Base-by-base conservation (phyloP, 37 sponge, comb jelly and placozoan species). In the Eunapius fragilis region DNA sequence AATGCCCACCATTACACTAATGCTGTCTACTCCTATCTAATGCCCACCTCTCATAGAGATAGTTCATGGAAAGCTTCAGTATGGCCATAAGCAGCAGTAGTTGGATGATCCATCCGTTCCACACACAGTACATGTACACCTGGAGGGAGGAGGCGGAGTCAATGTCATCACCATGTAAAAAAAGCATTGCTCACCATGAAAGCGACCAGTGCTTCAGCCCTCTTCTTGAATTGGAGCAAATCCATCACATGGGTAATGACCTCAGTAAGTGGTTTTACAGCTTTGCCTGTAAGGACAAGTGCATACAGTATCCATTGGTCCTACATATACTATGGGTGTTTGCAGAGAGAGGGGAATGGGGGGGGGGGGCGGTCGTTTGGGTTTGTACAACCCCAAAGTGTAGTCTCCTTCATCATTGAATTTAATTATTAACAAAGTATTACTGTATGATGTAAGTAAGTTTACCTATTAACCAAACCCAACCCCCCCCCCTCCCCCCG, bases 121-220 rank as follows among this genome's bases (percentile, higher is more conserved):
- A 94, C 76, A 94, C 89, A 78, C 91, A 87, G 76, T 90, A 90
- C 88, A 94, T 87, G 74, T 87, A 90, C 13, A 90, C 48, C 94
- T 94, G 72, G 11, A 48, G 41, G 31, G 12, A 35, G 37, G 41
- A 11, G n/a, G 33, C 17, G 27, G 58, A 0, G 67, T 32, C 31
- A 22, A 74, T 6, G 31, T 23, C 3, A 75, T 31, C 68, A 76
- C 34, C 22, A 48, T 26, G n/a, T 0, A 11, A 50, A 30, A 30
- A 0, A 27, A 2, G 2, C 32, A 0, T 5, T 14, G 74, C 86
- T 76, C 37, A 91, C 92, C 76, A 91, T 14, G 80, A 91, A 91
- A 0, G 84, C 78, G 25, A 91, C 87, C 76, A 91, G 71, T 34
- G 85, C 58, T 37, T 87, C 87, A 17, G 87, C 84, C 12, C 67